Evolutionary conservation across 2,888 invertebrate species (phyloP), one percentile per base, ranked within the genome.

Genomic region (Trissoscelio sp.): DNA sequence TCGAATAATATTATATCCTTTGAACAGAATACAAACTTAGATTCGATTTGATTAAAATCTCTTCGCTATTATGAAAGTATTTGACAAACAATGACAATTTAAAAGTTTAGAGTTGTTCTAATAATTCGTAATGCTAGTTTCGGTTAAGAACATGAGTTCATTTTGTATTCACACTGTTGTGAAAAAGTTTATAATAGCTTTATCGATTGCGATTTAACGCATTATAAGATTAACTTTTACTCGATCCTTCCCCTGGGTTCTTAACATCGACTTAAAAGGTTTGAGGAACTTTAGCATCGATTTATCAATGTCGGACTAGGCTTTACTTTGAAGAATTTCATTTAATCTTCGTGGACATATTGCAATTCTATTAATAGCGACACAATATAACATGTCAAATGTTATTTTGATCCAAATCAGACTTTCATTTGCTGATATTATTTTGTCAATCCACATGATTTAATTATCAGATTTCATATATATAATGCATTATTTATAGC

Each of bases 161-260:
- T 60, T 67, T 60, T 60, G 48, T 53, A 53, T 77, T 62, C 46
- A 18, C 39, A 46, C 16, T 72, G 64, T 72, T 67, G 42, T 34
- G 11, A 66, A 53, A 58, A 60, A 73, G 16, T 58, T 79, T 66
- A 60, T 73, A 79, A 70, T 66, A 60, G 66, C 66, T 58, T 67
- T 58, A 66, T 73, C 44, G 72, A 72, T 67, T 67, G 60, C 79
- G 55, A 66, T 79, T 79, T 73, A 73, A 79, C 67, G 60, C 53
- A 72, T 79, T 73, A 67, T 67, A 67, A 73, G 79, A 79, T 73
- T 72, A 79, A 79, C 72, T 79, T 79, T 79, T 79, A 67, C 73
- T 73, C 67, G 53, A 79, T 79, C 60, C 58, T 53, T 60, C 60
- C 60, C 67, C 37, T 42, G 73, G 39, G 79, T 67, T 73, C 67